Base-by-base conservation (phyloP, 2,797 vertebrate species). In the Tragelaphus eurycerus region DNA sequence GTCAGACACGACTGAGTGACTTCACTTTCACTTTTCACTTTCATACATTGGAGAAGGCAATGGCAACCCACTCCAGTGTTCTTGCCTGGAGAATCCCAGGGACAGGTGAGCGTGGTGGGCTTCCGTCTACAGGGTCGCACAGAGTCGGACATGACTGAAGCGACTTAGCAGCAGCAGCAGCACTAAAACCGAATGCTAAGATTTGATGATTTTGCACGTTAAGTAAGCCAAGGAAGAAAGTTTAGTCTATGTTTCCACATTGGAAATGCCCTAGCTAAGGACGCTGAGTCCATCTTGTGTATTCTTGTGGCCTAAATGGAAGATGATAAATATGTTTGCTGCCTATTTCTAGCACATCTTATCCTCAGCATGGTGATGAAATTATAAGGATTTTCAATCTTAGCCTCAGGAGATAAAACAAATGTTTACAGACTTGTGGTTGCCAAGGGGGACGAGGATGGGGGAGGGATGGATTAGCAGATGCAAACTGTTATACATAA, bases 211-310 rank as follows among this genome's bases (percentile, higher is more conserved):
- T 14, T 21, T 17, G 6, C 10, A 4, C 1, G 6, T 10, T 8
- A 48, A 76, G 64, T 38, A 23, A 38, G 19, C 31, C 89, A 13
- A 29, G 60, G 5, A 50, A 34, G 52, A 59, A 38, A 25, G 38
- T 8, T 38, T 23, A 5, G 10, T 17, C 29, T 10, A 14, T 12
- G 31, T 9, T 23, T 89, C 29, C 31, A 34, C 9, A 0, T 7
- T 15, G 17, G 14, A 43, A 88, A 57, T 1, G 34, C 38, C n/a
- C 71, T 29, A 1, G 23, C 11, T 7, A 38, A 79, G 48, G 57
- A 25, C 6, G 3, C 14, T 0, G 16, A 34, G 21, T 52, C 54
- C 2, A 1, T 48, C 9, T 23, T 57, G 54, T 46, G 23, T 6
- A 21, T 43, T 34, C 14, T 17, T 27, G 21, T 13, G 17, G 84